A percentile compares a stretch with the other conserved stretches of the same genome.
Evolutionary conservation across 2,888 invertebrate species (phyloP).

Genomic region (Lasioglossum calceatum): DNA sequence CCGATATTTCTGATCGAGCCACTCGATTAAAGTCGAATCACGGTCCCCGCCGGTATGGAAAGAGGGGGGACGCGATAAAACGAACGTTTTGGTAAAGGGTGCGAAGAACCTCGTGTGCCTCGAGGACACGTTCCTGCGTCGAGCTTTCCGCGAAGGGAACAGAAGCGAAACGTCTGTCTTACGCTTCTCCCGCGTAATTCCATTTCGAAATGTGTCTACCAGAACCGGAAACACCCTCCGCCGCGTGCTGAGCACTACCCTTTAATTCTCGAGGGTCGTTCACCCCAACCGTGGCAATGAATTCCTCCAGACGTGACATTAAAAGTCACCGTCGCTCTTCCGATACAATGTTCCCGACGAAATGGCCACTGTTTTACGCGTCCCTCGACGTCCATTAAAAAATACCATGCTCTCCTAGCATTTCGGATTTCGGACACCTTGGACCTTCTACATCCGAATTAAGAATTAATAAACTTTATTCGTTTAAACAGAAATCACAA

Average conservation of each 20-base stretch:
- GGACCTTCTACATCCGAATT: too few species aligned
- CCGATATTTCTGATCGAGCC: slow-evolving; percentile 26
- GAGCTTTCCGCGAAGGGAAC: not conserved
- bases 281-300: slow-evolving; percentile 7
- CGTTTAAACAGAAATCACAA: not conserved
- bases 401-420: not conserved
- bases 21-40: slow-evolving; percentile 47
- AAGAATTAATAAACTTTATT: not conserved
- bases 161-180: not conserved
- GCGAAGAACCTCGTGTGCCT: slow-evolving; percentile 44
- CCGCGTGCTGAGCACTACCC: not conserved
- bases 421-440: too few species aligned
- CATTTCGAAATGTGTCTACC: not conserved
- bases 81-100: slow-evolving; percentile 44
- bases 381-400: not conserved
- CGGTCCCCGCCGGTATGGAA: slow-evolving; percentile 21
- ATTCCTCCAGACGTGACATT: not conserved
- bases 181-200: not conserved
- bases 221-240: slow-evolving; percentile 14
- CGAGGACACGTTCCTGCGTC: not conserved
- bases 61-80: slow-evolving; percentile 27
- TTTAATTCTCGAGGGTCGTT: slow-evolving; percentile 8
- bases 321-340: not conserved
- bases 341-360: not conserved
- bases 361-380: not conserved